Evolutionary conservation across 2,113 vertebrate species (phyloP).

Genomic region (Pelvicachromis taeniatus): DNA sequence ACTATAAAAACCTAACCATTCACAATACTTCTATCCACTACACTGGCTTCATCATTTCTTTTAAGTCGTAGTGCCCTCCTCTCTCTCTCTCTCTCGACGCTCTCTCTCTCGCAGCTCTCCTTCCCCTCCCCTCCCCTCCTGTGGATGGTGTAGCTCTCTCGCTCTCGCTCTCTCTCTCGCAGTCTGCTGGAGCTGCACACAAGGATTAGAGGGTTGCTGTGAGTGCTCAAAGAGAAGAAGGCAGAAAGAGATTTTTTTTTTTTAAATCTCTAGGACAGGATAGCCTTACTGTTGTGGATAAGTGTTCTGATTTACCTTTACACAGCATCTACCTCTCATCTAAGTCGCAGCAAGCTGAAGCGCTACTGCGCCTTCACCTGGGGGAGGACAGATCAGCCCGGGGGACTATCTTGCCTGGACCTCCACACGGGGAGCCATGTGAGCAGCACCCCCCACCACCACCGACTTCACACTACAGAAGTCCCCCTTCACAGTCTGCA

Average conservation of each 20-base stretch:
- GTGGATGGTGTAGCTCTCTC: constrained; percentile 58
- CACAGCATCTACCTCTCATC: neutral
- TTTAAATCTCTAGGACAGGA: constrained; percentile 19
- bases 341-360: neutral
- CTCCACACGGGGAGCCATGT: constrained; percentile 75
- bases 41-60: constrained; percentile 37
- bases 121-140: constrained; percentile 61
- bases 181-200: constrained; percentile 71
- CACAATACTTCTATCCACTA: constrained; percentile 14
- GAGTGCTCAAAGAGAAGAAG: constrained; percentile 60
- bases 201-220: constrained; percentile 71
- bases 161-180: constrained; percentile 38
- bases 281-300: constrained; percentile 38
- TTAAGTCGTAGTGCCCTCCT: constrained; percentile 44
- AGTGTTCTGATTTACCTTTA: constrained; percentile 26
- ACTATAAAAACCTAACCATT: constrained; percentile 31
- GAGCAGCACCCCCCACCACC: constrained; percentile 51
- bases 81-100: constrained; percentile 55
- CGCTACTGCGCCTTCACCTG: constrained; percentile 50
- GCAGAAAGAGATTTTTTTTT: constrained; percentile 7
- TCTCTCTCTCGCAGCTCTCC: constrained; percentile 59
- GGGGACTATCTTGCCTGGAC: constrained; percentile 59
- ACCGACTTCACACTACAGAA: constrained; percentile 45
- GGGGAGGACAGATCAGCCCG: constrained; percentile 50
- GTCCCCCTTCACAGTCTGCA: neutral